Base-by-base conservation (phyloP, 2,797 vertebrate genomes). In the Novumbra hubbsi region DNA sequence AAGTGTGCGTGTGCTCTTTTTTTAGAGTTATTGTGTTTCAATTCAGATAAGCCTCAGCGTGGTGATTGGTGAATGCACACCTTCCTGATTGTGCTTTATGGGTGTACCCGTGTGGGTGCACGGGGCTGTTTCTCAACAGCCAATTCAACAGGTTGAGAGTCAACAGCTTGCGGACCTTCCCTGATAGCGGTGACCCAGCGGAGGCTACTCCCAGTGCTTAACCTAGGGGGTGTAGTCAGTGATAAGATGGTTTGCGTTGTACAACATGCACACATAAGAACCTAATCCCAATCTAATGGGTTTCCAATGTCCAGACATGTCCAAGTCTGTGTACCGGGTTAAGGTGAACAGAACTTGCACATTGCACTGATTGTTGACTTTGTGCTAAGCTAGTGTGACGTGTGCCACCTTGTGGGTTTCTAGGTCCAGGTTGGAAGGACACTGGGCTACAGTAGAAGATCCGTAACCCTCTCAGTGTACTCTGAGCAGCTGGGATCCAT, bases 101-200 rank as follows among this genome's bases (percentile, higher is more conserved):
- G 83, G 62, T 21, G 16, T 80, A 45, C 2, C 4, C 65, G 80
- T 2, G 4, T 70, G 81, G 70, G 80, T 81, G 82, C 77, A 76
- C 11, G 2, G 0, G 5, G 71, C 57, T 70, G 68, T 89, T 90
- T 88, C 85, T 49, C 81, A 87, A 83, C 66, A 81, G 68, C 70
- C 63, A 66, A 73, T 84, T 88, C 60, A 82, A 79, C 55, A 11
- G 32, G 17, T 11, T 75, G 75, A 86, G 77, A 82, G 69, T 65
- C 80, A 88, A 82, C 71, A 84, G 75, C 55, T 70, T 34, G 9
- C 41, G 71, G 72, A 74, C 79, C 52, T 68, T 71, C 57, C 21
- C 84, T 83, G 84, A 90, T 89, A 85, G 55, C 81, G 34, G 11
- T 0, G 55, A 77, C 28, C 71, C 12, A 49, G 67, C 67, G 15